Base-by-base conservation (phyloP, 2,797 vertebrate genomes). In the Thalassophryne amazonica region DNA sequence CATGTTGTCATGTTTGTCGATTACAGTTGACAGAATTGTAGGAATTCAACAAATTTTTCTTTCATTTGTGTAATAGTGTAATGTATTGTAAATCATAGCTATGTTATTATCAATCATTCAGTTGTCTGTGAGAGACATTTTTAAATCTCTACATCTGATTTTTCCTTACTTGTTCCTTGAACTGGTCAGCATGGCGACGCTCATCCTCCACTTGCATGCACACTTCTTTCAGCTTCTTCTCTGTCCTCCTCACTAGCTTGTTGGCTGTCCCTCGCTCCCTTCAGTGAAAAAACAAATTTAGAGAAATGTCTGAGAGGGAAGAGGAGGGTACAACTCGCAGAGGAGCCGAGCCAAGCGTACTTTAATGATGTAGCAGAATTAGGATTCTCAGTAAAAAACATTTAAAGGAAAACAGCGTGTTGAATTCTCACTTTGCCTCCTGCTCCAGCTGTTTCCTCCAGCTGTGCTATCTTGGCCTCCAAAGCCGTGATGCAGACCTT, bases 141-240 rank as follows among this genome's bases (percentile, higher is more conserved):
- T n/a, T n/a, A n/a, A n/a, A n/a, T n/a, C n/a, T n/a, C n/a, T n/a
- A n/a, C n/a, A n/a, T n/a, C n/a, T n/a, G n/a, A n/a, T n/a, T 20
- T 13, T 43, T 9, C 48, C 63, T 35, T 35, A 99, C 96, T 89
- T 99, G 96, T 25, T 99, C 96, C 58, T 99, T 99, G 72, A 95
- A 98, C 81, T 99, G 96, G 80, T 99, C 96, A 0, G 95, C 93
- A 0, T 98, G 96, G 37, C 97, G 92, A 7, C 95, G 93, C 61
- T 99, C 97, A 0, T 99, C 97, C 69, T 99, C 97, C 62, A 99
- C 95, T 82, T 99, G 97, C 95, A 99, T 96, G 86, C 96, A 97
- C 20, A 99, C 91, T 48, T 99, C 97, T 38, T 99, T 99, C 56
- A 99, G 85, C 41, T 97, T 98, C 92, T 99, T 99, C 88, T 99